A percentile compares a stretch with the other conserved stretches of the same genome.
phyloP scores from a whole-genome alignment of 2,888 invertebrate genomes.

The Drymonia ruficornis region DNA sequence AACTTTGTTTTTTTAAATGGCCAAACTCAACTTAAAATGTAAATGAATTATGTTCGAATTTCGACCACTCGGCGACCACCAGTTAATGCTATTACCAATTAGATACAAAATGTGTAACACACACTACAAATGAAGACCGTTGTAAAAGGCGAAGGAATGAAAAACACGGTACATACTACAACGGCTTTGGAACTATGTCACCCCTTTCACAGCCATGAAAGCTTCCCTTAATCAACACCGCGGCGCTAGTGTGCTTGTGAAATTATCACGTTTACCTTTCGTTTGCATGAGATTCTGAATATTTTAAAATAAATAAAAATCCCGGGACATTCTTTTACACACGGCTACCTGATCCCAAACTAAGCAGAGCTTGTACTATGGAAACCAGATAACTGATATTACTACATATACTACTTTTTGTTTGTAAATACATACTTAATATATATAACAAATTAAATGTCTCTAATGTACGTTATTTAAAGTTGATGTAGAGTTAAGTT shows the following conservation, averaged over 20 bases:
- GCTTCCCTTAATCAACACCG: constrained; percentile 57
- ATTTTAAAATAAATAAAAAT: too few relatives aligned
- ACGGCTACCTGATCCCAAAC: too few relatives aligned
- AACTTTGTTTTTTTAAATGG: too few relatives aligned
- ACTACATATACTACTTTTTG: too few relatives aligned
- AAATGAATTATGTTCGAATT: too few relatives aligned
- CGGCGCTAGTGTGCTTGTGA: constrained; percentile 28
- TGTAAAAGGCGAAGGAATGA: constrained; percentile 39
- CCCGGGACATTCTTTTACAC: too few relatives aligned
- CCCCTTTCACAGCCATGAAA: constrained; percentile 59
- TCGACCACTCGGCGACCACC: too few relatives aligned
- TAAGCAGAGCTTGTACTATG: too few relatives aligned
- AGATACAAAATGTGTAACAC: neutral
- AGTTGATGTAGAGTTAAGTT: neutral
- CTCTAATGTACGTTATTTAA: too few relatives aligned
- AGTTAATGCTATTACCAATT: neutral
- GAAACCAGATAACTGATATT: too few relatives aligned
- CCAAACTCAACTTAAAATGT: too few relatives aligned
- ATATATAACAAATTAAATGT: neutral
- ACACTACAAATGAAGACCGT: constrained; percentile 9
- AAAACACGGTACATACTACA: constrained; percentile 29
- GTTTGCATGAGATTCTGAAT: constrained; percentile 1
- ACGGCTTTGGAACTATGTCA: constrained; percentile 62
- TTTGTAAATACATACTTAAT: too few relatives aligned
- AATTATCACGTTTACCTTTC: constrained; percentile 21